Percentiles rank a stretch among this genome's conserved stretches.
phyloP scores from a whole-genome alignment of 30 jellyfish, hydroid and myxozoan species.

The Aurelia aurita complex sp. Pacific region DNA sequence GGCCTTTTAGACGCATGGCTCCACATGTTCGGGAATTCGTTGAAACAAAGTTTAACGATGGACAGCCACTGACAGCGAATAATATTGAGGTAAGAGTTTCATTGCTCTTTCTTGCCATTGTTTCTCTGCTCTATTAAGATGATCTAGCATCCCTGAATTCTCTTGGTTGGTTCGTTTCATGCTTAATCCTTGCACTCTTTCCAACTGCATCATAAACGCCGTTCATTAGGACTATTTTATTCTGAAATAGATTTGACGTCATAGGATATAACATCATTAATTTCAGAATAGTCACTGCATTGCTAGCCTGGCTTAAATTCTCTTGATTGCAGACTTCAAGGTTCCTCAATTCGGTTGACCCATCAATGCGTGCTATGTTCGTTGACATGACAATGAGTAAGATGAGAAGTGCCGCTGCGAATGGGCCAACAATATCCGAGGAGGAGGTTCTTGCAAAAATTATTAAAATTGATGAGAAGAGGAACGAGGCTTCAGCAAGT shows the following conservation, averaged over 20 bases:
- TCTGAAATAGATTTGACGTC: no score
- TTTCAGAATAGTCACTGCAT: no score
- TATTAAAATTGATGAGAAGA: background rate
- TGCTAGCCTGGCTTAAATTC: no score
- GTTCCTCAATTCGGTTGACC: conserved; percentile 20
- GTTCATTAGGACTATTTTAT: no score
- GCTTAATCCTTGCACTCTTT: no score
- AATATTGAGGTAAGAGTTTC: conserved; percentile 32
- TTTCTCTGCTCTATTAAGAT: background rate
- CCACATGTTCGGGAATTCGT: conserved; percentile 59
- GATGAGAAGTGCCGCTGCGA: conserved; percentile 46
- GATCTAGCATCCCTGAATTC: no score
- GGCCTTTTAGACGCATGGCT: conserved; percentile 64
- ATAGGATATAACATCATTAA: no score
- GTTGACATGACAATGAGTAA: conserved; percentile 28
- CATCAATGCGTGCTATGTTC: conserved; percentile 18
- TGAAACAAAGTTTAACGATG: conserved; percentile 64
- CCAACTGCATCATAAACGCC: no score
- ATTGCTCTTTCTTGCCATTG: background rate
- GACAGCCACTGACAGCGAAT: conserved; percentile 29
- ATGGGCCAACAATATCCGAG: conserved; percentile 22
- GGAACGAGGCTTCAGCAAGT: conserved; percentile 16
- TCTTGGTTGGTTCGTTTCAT: no score
- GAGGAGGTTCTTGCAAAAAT: conserved; percentile 15
- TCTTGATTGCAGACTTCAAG: conserved; percentile 11